Evolutionary conservation across 2,113 vertebrate genomes (phyloP), one percentile per base, ranked within the genome.

Genomic region (Ptychochromis oligacanthus): DNA sequence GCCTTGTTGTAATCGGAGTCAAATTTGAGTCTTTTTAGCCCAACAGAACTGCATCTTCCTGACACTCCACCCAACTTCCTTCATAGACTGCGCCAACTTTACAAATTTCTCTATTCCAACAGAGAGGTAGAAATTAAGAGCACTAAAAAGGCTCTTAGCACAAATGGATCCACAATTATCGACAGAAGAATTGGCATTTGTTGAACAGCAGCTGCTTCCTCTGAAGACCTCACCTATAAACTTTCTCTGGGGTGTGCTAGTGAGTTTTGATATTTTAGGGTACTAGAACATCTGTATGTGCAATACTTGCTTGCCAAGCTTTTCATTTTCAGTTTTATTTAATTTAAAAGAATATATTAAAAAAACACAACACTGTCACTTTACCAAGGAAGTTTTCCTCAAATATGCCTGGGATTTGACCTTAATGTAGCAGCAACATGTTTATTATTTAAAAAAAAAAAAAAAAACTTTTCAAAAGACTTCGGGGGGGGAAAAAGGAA

Each of bases 361-460:
- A 72, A 77, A 60, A 46, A 6, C 17, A 67, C 40, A 76, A 97
- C 96, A 97, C 94, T 95, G 98, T 97, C 98, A 99, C 98, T 99
- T 99, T 99, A 99, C 96, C 94, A 95, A 96, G 94, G 82, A 96
- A 93, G 95, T 87, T 95, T 96, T 96, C 95, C 83, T 58, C 95
- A 89, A 94, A 95, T 96, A 95, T 96, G 95, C 97, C 96, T 93
- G 88, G 90, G 75, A 82, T 91, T 97, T 97, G 96, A 96, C 97
- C 97, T 98, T 97, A 98, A 98, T 97, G 98, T 99, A 99, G 98
- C 98, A 97, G 96, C 96, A 96, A 95, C 82, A 93, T 97, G 83
- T 96, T 81, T 83, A 95, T 97, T 95, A 96, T 96, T 34, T n/a
- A n/a, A n/a, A n/a, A 38, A 12, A n/a, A n/a, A n/a, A n/a, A n/a